Base-by-base conservation (phyloP, 2,888 invertebrate genomes). In the Pharmacophagus antenor region DNA sequence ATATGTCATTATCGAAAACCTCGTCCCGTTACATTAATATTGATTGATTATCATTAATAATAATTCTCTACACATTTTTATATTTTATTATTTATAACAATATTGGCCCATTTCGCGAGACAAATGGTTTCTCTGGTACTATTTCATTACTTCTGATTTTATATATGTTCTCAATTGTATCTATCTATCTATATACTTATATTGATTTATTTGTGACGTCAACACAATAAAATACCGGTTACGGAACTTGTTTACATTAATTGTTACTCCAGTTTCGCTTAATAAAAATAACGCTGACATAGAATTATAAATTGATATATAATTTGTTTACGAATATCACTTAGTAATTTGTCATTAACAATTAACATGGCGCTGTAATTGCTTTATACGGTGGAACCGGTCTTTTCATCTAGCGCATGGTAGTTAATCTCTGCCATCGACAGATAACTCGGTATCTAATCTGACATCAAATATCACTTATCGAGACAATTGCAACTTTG, bases 401-500 rank as follows among this genome's bases (percentile, higher is more conserved):
- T 68, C 67, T 71, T 73, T 76, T 72, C 73, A 76, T 76, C 76
- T 72, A 71, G 70, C 80, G 84, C 84, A 85, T 87, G 82, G 89
- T 88, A 90, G 87, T 85, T 88, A 84, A 87, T 88, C 85, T 84
- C 74, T 65, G 74, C 74, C 79, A 88, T 87, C 82, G 80, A 76
- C 67, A 71, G 85, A 87, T 88, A 88, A 73, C 67, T 47, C 18
- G 70, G 18, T 56, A 85, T 85, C 85, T 86, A 72, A 87, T 88
- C 87, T 73, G 62, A 72, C 69, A 70, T 65, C 62, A 65, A 65
- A 68, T 70, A 71, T 71, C 80, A 71, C 67, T 79, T 80, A 86
- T 85, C 83, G 70, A 56, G 61, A 64, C 63, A 68, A 66, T 68
- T 68, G 68, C 66, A 78, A 76, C 77, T 76, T 80, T 74, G 82